Evolutionary conservation across 2,888 invertebrate species (phyloP).

Genomic region (Disparrhopalites patrizii): DNA sequence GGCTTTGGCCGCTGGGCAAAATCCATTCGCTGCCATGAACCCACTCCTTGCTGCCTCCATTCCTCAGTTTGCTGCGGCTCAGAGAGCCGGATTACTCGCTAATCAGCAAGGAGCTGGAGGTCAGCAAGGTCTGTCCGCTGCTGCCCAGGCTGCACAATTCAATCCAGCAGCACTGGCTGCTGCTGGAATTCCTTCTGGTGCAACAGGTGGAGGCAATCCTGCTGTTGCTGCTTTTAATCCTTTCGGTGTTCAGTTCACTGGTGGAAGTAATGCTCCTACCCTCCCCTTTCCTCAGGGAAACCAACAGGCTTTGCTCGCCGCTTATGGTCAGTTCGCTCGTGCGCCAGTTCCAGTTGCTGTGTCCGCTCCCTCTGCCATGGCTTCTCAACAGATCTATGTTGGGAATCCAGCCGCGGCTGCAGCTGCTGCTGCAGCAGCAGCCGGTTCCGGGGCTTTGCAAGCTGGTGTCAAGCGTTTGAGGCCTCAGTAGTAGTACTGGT

Average conservation of each 20-base stretch:
- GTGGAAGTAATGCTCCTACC: slow-evolving; percentile 32
- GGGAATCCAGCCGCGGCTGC: slow-evolving; percentile 48
- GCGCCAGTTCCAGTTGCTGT: slow-evolving; percentile 37
- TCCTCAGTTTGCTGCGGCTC: slow-evolving; percentile 47
- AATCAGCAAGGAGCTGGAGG: slow-evolving; percentile 33
- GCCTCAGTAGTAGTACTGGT: slow-evolving; percentile 30
- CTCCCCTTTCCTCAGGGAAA: slow-evolving; percentile 41
- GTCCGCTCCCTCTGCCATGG: slow-evolving; percentile 40
- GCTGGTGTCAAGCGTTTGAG: slow-evolving; percentile 47
- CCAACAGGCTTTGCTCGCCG: slow-evolving; percentile 46
- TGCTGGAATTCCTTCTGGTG: slow-evolving; percentile 40
- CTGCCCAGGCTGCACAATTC: slow-evolving; percentile 37
- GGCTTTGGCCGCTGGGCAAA: slow-evolving; percentile 33
- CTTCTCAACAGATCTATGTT: slow-evolving; percentile 45
- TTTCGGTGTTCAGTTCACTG: slow-evolving; percentile 45
- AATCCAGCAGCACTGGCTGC: slow-evolving; percentile 53
- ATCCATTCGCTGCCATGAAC: slow-evolving; percentile 45
- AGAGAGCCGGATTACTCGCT: slow-evolving; percentile 42
- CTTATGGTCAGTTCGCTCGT: slow-evolving; percentile 45
- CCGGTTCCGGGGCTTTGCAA: slow-evolving; percentile 40
- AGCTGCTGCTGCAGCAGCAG: slow-evolving; percentile 50
- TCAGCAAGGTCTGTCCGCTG: slow-evolving; percentile 27
- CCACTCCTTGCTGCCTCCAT: slow-evolving; percentile 46
- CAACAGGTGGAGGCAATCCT: slow-evolving; percentile 34
- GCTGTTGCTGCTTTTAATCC: slow-evolving; percentile 48